Evolutionary conservation across 2,888 invertebrate species (phyloP).

Genomic region (Pogonocherus hispidulus): DNA sequence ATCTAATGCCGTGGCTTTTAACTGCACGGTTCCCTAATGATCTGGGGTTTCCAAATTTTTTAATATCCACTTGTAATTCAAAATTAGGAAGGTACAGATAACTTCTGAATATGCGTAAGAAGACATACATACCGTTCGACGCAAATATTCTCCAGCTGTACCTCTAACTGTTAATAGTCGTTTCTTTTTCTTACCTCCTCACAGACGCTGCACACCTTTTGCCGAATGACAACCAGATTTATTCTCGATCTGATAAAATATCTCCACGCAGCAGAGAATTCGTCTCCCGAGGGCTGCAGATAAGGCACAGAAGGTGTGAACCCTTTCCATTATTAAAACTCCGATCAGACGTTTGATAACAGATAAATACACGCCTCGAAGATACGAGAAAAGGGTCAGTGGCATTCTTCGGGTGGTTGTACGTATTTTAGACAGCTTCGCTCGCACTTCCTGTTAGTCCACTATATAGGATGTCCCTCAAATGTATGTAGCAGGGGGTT

Average conservation of each 20-base stretch:
- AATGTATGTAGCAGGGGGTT: too few relatives aligned
- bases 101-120: too few relatives aligned
- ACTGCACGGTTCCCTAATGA: too few relatives aligned
- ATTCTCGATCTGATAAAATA: constrained; percentile 47
- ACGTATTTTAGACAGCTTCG: background rate
- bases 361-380: constrained; percentile 13
- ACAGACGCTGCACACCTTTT: constrained; percentile 25
- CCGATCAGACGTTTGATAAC: constrained; percentile 37
- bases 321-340: constrained; percentile 50
- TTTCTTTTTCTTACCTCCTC: background rate
- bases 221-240: constrained; percentile 44
- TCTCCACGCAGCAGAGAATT: constrained; percentile 16
- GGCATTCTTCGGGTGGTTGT: background rate
- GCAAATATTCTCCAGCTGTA: background rate
- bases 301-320: constrained; percentile 54
- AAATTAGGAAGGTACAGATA: too few relatives aligned
- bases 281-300: constrained; percentile 40
- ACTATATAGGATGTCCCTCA: too few relatives aligned
- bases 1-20: too few relatives aligned
- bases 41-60: too few relatives aligned
- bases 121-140: too few relatives aligned
- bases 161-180: background rate
- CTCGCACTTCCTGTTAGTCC: constrained; percentile 23
- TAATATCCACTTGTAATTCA: too few relatives aligned
- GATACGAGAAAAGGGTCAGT: constrained; percentile 22